These are phyloP conservation scores for Papio anubis DNA, from an alignment of 2,113 vertebrate genomes.

Conservation along the genomic window DNA sequence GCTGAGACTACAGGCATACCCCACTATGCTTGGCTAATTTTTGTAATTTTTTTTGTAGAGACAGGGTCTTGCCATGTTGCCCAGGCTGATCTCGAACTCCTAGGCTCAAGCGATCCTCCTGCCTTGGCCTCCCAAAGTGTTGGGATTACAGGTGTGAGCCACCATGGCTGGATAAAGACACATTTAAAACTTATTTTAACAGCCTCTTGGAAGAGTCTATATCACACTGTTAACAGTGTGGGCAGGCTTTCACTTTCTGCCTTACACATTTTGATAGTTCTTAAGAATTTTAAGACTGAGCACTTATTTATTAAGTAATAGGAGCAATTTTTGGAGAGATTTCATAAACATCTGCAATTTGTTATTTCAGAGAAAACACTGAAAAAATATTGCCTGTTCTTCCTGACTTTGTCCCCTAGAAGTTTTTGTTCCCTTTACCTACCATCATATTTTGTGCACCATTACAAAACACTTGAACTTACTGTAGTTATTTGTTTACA, in stretches of 20 bases:
- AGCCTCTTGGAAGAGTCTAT: not conserved
- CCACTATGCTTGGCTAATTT: too few species aligned
- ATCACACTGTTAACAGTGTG: not conserved
- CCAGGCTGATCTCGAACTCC: too few species aligned
- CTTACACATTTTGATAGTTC: not conserved
- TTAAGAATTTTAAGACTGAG: not conserved
- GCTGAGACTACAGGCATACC: too few species aligned
- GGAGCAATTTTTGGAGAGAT: not conserved
- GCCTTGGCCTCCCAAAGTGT: not conserved
- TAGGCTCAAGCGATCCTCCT: not conserved
- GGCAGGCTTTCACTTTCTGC: not conserved
- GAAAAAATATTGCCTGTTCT: not conserved
- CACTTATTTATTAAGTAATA: slow-evolving; percentile 9
- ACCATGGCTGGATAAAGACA: not conserved
- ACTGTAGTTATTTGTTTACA: not conserved
- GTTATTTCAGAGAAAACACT: not conserved
- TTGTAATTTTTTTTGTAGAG: too few species aligned
- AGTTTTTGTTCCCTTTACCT: not conserved
- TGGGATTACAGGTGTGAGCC: not conserved
- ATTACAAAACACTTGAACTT: not conserved
- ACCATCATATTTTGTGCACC: not conserved
- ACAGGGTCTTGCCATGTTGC: too few species aligned
- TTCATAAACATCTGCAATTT: not conserved
- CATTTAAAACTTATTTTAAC: not conserved
- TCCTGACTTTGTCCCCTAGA: not conserved